phyloP scores from a whole-genome alignment of 2,888 invertebrate species.

The Hymenopus coronatus region DNA sequence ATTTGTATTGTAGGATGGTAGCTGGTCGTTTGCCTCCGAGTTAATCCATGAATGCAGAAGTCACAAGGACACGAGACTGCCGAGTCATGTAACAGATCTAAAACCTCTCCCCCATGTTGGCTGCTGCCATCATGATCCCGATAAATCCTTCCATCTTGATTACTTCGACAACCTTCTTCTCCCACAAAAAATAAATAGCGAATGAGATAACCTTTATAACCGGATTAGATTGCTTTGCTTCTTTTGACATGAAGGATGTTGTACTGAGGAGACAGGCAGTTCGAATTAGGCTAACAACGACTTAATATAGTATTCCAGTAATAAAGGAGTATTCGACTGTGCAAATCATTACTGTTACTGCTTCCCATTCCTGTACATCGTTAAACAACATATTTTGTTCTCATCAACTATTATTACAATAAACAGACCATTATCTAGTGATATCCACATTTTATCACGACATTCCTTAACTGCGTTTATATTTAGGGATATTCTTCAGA shows the following conservation, averaged over 20 bases:
- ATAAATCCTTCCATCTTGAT: neutral
- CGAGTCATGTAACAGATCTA: neutral
- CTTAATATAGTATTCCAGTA: neutral
- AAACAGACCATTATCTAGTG: too few species aligned
- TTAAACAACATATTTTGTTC: neutral
- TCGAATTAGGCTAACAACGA: neutral
- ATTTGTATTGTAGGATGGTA: neutral
- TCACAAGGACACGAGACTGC: neutral
- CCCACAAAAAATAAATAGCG: neutral
- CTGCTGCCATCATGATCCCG: neutral
- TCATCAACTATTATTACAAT: too few species aligned
- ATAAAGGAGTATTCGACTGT: neutral
- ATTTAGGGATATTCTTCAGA: too few species aligned
- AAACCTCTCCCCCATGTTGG: neutral
- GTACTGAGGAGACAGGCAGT: neutral
- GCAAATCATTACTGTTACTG: neutral
- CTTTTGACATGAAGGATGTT: neutral
- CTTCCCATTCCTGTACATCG: neutral
- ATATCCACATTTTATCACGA: too few species aligned
- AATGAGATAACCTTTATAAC: neutral
- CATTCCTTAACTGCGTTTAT: too few species aligned
- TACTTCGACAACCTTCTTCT: neutral
- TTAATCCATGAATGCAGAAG: neutral
- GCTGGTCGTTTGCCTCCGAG: neutral
- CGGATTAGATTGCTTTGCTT: neutral